Evolutionary conservation across 2,113 vertebrate species (phyloP).

Genomic region (Pandion haliaetus): DNA sequence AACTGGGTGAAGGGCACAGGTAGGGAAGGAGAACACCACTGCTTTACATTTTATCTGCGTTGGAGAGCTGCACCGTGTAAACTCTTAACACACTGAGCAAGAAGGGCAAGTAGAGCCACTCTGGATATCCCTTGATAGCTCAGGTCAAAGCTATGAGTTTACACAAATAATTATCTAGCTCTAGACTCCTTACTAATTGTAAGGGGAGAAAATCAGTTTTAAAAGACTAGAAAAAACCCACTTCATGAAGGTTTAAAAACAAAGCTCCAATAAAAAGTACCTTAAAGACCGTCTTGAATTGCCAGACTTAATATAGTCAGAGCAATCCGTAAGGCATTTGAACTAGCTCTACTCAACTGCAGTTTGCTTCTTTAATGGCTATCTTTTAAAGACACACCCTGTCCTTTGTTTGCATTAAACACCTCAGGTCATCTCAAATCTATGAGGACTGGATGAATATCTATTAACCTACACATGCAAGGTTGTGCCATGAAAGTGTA

Average conservation of each 20-base stretch:
- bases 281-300: constrained; percentile 15
- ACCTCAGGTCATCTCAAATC: background rate
- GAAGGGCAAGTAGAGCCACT: background rate
- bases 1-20: background rate
- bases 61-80: background rate
- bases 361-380: background rate
- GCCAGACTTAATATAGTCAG: background rate
- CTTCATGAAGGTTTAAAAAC: constrained; percentile 9
- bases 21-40: background rate
- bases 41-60: background rate
- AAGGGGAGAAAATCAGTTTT: background rate
- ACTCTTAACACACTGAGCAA: background rate
- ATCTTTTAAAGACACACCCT: background rate
- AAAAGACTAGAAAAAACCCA: background rate
- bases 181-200: background rate
- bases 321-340: constrained; percentile 49
- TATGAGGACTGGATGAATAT: background rate
- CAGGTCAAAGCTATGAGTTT: background rate
- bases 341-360: background rate
- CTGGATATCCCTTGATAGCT: background rate
- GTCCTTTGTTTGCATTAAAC: background rate
- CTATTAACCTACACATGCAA: constrained; percentile 29
- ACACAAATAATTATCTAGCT: background rate
- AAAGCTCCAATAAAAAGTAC: constrained; percentile 9
- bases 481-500: background rate